Base-by-base conservation (phyloP, 1,140 invertebrate species). In the Lutraria rhynchaena region DNA sequence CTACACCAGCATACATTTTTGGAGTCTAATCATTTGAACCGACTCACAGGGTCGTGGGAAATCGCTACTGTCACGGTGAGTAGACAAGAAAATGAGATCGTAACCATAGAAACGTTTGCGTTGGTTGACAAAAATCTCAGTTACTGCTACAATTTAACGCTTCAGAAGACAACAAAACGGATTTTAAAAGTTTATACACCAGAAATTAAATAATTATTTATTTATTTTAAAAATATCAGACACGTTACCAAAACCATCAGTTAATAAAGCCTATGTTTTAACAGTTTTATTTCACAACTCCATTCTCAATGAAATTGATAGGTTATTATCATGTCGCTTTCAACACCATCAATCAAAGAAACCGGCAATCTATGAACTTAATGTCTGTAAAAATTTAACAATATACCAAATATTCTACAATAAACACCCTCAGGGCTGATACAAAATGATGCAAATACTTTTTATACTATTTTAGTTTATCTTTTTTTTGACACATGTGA, bases 31-130 rank as follows among this genome's bases (percentile, higher is more conserved):
- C 22, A 67, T 67, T 67, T 67, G 41, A 46, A 67, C 63, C 22
- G 22, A 67, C 63, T 67, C n/a, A 11, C 11, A 29, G 29, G 63
- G 41, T 67, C 71, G 71, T 75, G 71, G 71, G 71, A 75, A 75
- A 75, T 33, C 29, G 33, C 71, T 3, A 41, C 71, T 29, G 71
- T 75, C 57, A 60, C 55, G 71, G 53, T 75, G 57, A 58, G 46
- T 75, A 31, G 41, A 58, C 55, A 41, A 29, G 55, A 61, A 75
- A 75, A 60, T 58, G 35, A 55, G 61, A 60, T 19, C 61, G 55
- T 75, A 44, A 27, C 71, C 55, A 75, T 75, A 41, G 71, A 35
- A 33, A 75, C 71, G n/a, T 71, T 58, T 46, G 37, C 17, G 53
- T 58, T 13, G 24, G 35, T 27, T 55, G 51, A 58, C 51, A 37